Evolutionary conservation across 2,888 invertebrate genomes (phyloP), one percentile per base, ranked within the genome.

Genomic region (Drosophila mercatorum): DNA sequence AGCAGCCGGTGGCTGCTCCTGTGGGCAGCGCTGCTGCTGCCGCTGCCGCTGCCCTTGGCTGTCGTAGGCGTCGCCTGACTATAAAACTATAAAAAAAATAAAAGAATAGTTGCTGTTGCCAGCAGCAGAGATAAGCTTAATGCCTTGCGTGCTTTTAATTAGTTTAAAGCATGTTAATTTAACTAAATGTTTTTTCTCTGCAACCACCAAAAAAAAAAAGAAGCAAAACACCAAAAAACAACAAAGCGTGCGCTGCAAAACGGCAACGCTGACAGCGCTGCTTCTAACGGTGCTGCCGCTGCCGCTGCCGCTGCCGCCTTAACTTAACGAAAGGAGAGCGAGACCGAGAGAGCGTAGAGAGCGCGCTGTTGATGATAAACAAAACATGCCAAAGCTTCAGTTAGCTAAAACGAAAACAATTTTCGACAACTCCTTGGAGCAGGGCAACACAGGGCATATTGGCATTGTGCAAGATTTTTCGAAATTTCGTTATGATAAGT

Each of bases 121-220:
- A 44, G 64, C 47, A 59, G 49, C 44, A 51, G 58, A 53, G 53
- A 53, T 63, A 58, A 60, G n/a, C 14, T 31, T 43, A 49, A 56
- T 67, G 49, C 51, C 47, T 74, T 72, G 81, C 83, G 78, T 88
- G 83, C 6, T 51, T 73, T 86, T 86, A 86, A 86, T 86, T 86
- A 80, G 72, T 75, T 83, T 77, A 83, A 75, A 67, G 56, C 70
- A 58, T 60, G 75, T 68, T 78, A 78, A 78, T 83, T 67, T 73
- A 69, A 52, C 68, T 65, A 52, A 60, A 70, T 57, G 56, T 57
- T 40, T 52, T 76, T 43, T 41, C 58, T 65, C 62, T 72, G 57
- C 78, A 68, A 68, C 67, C 68, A 81, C 72, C 61, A 49, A 59
- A 58, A 61, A 61, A 47, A 34, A 62, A 58, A 28, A 26, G 22